These are phyloP conservation scores for Scaptomyza cyrtandrae DNA, from an alignment of 2,888 invertebrate genomes.

Conservation along the genomic window DNA sequence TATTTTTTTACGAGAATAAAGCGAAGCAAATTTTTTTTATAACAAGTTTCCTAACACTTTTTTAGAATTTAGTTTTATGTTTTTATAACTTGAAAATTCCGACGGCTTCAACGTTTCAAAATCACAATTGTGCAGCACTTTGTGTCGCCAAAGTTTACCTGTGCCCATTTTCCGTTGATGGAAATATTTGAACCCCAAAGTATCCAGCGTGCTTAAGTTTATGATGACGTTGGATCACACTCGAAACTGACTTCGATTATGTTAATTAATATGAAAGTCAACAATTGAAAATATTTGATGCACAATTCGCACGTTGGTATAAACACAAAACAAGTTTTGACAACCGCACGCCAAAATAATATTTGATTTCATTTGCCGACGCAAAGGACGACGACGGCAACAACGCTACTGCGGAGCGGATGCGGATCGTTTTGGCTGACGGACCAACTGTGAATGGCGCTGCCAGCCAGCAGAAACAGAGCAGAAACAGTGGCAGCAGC, in stretches of 20 bases:
- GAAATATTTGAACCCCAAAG: constrained; percentile 84
- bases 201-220: constrained; percentile 82
- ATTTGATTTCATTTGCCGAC: constrained; percentile 58
- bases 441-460: constrained; percentile 79
- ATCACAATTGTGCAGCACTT: neutral
- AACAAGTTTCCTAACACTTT: neutral
- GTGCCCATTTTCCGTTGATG: constrained; percentile 85
- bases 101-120: constrained; percentile 3
- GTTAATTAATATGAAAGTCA: constrained; percentile 9
- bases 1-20: neutral
- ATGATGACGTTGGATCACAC: constrained; percentile 1
- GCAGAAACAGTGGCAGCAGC: constrained; percentile 30
- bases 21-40: neutral
- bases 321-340: constrained; percentile 31
- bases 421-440: constrained; percentile 78
- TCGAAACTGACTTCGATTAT: constrained; percentile 14
- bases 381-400: constrained; percentile 46
- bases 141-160: constrained; percentile 66
- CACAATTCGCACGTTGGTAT: constrained; percentile 15
- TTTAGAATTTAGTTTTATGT: neutral
- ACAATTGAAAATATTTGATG: neutral
- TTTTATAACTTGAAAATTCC: constrained; percentile 1
- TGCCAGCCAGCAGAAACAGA: constrained; percentile 38
- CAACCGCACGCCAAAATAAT: constrained; percentile 32
- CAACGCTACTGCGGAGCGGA: constrained; percentile 53